phyloP scores from a whole-genome alignment of 2,888 invertebrate species.

The Nephrotoma appendiculata region DNA sequence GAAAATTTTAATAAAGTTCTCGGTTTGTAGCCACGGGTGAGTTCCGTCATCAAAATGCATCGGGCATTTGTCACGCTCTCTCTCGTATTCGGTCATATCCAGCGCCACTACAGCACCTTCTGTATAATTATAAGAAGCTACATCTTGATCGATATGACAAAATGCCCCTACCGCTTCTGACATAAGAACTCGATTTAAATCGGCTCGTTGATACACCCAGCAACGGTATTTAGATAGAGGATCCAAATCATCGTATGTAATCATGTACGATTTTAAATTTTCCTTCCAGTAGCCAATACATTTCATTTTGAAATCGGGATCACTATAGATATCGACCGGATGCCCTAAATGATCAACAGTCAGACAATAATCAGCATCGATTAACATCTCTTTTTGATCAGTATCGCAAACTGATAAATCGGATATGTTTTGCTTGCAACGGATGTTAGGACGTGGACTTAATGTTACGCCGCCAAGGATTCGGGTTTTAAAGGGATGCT shows the following conservation, averaged over 20 bases:
- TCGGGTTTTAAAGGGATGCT: constrained; percentile 77
- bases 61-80: constrained; percentile 91
- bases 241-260: constrained; percentile 92
- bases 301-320: constrained; percentile 91
- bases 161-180: constrained; percentile 82
- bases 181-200: constrained; percentile 74
- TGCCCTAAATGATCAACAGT: constrained; percentile 92
- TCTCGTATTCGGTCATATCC: constrained; percentile 81
- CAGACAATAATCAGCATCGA: constrained; percentile 91
- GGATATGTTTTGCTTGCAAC: constrained; percentile 86
- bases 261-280: constrained; percentile 88
- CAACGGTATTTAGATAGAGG: constrained; percentile 91
- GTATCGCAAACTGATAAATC: constrained; percentile 92
- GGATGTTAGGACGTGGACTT: constrained; percentile 81
- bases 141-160: constrained; percentile 80
- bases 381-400: constrained; percentile 84
- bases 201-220: constrained; percentile 95
- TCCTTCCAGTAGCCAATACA: constrained; percentile 98
- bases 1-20: constrained; percentile 59
- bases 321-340: constrained; percentile 87
- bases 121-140: constrained; percentile 72
- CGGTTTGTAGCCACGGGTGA: constrained; percentile 66
- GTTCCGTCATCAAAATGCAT: constrained; percentile 93
- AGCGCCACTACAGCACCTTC: constrained; percentile 89
- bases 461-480: constrained; percentile 92